Base-by-base conservation (phyloP, 2,113 vertebrate species). In the Xyrauchen texanus region DNA sequence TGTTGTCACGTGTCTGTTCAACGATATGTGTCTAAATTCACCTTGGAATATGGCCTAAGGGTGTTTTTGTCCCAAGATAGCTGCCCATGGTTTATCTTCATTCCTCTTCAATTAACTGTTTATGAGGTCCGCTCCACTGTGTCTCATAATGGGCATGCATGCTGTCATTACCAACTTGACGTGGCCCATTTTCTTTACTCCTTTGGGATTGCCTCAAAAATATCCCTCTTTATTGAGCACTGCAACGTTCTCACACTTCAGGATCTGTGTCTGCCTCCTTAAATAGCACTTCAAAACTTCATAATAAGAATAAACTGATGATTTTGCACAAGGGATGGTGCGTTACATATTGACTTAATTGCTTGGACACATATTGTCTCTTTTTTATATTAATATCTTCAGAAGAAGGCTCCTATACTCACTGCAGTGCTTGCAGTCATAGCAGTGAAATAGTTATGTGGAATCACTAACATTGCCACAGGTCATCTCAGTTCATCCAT, bases 281-380 rank as follows among this genome's bases (percentile, higher is more conserved):
- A 69, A 73, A 81, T 82, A 68, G 70, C 42, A 61, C 70, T 84
- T 84, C 68, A 79, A 80, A 69, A 34, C 21, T 34, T 34, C 77
- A 76, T n/a, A 86, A 68, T 58, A 81, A 86, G 68, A 76, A 21
- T n/a, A 76, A 16, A 55, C 47, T 44, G 73, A 84, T 80, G 86
- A 46, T 72, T 47, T 46, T 60, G 4, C 53, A 11, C 7, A 15
- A 60, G n/a, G 21, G 3, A 34, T 6, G 10, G 1, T 4, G 8
- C 3, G 3, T 13, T 15, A 34, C 7, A 13, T 70, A 52, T 52
- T 11, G 16, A 4, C 15, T 51, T 55, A 34, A n/a, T 60, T 34
- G 21, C 21, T 34, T 34, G 21, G 21, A 34, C 21, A 34, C 21
- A 34, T 34, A 34, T 34, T 34, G 21, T 34, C 21, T 34, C 11